phyloP scores from a whole-genome alignment of 2,113 vertebrate genomes.

The Ia io region DNA sequence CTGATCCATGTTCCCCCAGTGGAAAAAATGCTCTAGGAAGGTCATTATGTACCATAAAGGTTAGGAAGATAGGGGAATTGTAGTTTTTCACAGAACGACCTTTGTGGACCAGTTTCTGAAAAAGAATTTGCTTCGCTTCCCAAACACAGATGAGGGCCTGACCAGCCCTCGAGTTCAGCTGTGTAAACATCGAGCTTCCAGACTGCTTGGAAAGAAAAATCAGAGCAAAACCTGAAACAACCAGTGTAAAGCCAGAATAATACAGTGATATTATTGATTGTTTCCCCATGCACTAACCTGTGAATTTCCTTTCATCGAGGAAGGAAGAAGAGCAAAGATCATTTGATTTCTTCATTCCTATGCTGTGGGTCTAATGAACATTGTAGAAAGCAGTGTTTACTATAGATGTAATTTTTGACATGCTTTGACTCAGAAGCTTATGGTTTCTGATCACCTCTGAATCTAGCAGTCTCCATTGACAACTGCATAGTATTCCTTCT shows the following conservation, averaged over 20 bases:
- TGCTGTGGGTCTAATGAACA: neutral
- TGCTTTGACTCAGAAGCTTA: neutral
- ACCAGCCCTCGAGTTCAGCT: slow-evolving; percentile 79
- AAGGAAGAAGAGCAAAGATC: slow-evolving; percentile 25
- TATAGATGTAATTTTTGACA: neutral
- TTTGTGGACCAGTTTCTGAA: slow-evolving; percentile 38
- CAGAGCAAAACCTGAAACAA: slow-evolving; percentile 63
- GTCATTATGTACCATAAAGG: slow-evolving; percentile 49
- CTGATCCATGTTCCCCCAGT: neutral
- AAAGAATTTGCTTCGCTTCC: slow-evolving; percentile 73
- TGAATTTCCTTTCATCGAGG: slow-evolving; percentile 44
- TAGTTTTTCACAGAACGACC: slow-evolving; percentile 58
- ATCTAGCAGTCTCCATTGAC: neutral
- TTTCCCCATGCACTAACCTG: slow-evolving; percentile 55
- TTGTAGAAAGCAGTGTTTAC: neutral
- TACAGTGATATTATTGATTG: slow-evolving; percentile 52
- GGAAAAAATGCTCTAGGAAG: slow-evolving; percentile 28
- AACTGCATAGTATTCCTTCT: neutral
- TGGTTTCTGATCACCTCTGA: neutral
- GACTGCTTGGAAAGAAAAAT: slow-evolving; percentile 74
- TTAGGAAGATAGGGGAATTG: slow-evolving; percentile 58
- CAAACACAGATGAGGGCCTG: slow-evolving; percentile 70
- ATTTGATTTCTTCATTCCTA: slow-evolving; percentile 13
- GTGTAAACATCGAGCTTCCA: slow-evolving; percentile 79
- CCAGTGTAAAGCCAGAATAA: slow-evolving; percentile 69